These are phyloP conservation scores for Drosophila conformis DNA, from an alignment of 2,888 invertebrate species.

Conservation along the genomic window DNA sequence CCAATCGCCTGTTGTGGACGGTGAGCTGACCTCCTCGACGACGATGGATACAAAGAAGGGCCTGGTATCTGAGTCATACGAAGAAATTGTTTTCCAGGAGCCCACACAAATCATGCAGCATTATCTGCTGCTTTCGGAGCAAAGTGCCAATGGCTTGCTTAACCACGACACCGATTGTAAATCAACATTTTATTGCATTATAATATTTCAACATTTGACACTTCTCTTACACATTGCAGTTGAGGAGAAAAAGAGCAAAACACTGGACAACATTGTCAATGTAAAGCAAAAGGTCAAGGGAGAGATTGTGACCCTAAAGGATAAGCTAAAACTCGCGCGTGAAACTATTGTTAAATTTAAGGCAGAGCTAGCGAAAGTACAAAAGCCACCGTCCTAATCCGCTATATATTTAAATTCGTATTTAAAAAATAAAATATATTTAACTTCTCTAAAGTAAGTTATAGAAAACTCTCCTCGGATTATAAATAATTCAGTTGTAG, in stretches of 20 bases:
- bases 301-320: constrained; percentile 94
- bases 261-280: constrained; percentile 90
- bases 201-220: not conserved
- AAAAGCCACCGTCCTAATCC: constrained; percentile 69
- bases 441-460: constrained; percentile 27
- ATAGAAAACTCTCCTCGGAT: not conserved
- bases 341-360: constrained; percentile 94
- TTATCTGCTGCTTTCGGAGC: constrained; percentile 89
- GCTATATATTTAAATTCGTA: not conserved
- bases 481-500: not conserved
- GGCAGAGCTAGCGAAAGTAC: constrained; percentile 88
- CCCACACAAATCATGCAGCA: constrained; percentile 96
- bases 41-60: constrained; percentile 88
- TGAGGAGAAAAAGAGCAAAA: constrained; percentile 94
- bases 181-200: not conserved
- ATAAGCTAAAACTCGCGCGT: constrained; percentile 92
- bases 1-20: constrained; percentile 89
- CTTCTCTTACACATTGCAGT: constrained; percentile 87
- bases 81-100: constrained; percentile 97
- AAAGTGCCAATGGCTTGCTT: constrained; percentile 53
- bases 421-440: not conserved
- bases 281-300: constrained; percentile 92
- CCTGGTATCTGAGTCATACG: constrained; percentile 96
- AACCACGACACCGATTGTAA: constrained; percentile 65
- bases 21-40: constrained; percentile 77